phyloP scores from a whole-genome alignment of 2,113 vertebrate species.

The Hymenochirus boettgeri region DNA sequence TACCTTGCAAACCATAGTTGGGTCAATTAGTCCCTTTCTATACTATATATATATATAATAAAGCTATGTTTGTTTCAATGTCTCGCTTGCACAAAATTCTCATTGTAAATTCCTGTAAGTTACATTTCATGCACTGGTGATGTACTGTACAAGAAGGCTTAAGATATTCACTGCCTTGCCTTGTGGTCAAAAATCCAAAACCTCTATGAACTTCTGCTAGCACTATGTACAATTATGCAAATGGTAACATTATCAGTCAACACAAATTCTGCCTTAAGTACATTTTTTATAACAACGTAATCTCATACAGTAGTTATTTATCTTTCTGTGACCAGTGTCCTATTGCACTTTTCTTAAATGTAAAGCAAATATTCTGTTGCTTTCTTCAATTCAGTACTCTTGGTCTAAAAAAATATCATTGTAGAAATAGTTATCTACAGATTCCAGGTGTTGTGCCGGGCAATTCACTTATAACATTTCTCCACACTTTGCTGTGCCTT shows the following conservation, averaged over 20 bases:
- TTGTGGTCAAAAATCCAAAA: constrained; percentile 11
- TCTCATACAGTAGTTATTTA: not conserved
- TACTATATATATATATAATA: no score
- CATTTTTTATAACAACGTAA: constrained; percentile 3
- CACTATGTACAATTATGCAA: constrained; percentile 27
- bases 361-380: constrained; percentile 12
- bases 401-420: not conserved
- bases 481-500: not conserved
- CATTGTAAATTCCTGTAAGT: not conserved
- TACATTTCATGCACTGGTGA: not conserved
- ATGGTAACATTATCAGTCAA: constrained; percentile 13
- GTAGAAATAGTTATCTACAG: not conserved
- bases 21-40: no score
- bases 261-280: constrained; percentile 14
- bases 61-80: no score
- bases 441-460: not conserved
- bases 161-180: constrained; percentile 12
- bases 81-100: no score
- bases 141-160: not conserved
- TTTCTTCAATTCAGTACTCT: constrained; percentile 2
- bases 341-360: constrained; percentile 4
- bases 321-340: not conserved
- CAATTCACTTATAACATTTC: not conserved
- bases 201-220: not conserved
- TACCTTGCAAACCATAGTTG: no score